Conservation (phyloP, 1,140 invertebrate species). For the Glossosoma conforme region DNA sequence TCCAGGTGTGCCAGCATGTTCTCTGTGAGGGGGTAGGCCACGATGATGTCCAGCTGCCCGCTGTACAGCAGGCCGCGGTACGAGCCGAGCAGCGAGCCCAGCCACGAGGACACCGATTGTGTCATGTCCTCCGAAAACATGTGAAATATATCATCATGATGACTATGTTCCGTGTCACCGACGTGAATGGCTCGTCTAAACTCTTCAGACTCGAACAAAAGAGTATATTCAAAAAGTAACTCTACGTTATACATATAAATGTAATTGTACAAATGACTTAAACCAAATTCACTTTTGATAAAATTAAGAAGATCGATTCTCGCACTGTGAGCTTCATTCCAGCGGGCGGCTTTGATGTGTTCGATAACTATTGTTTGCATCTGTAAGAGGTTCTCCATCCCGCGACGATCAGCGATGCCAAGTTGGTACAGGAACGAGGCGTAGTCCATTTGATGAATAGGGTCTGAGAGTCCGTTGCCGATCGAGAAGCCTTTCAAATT, state of each 20-base stretch:
- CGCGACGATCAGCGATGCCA: constrained; percentile 69
- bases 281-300: constrained; percentile 76
- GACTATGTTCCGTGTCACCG: constrained; percentile 67
- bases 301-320: constrained; percentile 73
- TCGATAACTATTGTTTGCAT: constrained; percentile 54
- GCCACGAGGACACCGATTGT: constrained; percentile 71
- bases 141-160: constrained; percentile 58
- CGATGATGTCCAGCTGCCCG: constrained; percentile 81
- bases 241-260: constrained; percentile 53
- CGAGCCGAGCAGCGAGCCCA: constrained; percentile 61
- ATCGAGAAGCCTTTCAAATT: constrained; percentile 74
- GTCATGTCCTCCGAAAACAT: constrained; percentile 76
- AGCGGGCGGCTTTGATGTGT: constrained; percentile 59
- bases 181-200: constrained; percentile 75
- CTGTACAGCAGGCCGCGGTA: constrained; percentile 74
- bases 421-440: constrained; percentile 77
- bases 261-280: constrained; percentile 76
- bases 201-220: constrained; percentile 55
- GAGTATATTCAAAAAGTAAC: constrained; percentile 40
- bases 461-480: constrained; percentile 82
- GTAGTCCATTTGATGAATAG: constrained; percentile 71
- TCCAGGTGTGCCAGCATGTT: constrained; percentile 65
- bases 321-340: constrained; percentile 59
- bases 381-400: constrained; percentile 55
- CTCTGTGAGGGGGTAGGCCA: constrained; percentile 72